A percentile compares a stretch with the other conserved stretches of the same genome.
Conservation (phyloP, 2,113 vertebrate genomes). For the Eira barbara region DNA sequence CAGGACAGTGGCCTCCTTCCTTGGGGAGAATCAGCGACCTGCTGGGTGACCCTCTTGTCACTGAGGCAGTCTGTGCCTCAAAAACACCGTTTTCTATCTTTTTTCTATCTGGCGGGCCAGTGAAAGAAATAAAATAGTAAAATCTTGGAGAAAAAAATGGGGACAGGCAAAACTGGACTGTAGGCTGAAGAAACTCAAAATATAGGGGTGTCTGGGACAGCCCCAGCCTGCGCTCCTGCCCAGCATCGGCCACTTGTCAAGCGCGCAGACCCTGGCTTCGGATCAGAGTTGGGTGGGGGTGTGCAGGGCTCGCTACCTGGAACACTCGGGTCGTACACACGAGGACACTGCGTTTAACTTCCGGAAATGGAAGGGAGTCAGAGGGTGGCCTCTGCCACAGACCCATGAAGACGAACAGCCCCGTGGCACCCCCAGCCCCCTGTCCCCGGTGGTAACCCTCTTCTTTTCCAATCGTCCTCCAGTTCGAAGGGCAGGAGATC, state of each 20-base stretch:
- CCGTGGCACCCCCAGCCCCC: fast-evolving
- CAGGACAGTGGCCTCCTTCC: not conserved
- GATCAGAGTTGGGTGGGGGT: not conserved
- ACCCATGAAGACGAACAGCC: fast-evolving
- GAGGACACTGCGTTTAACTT: too few species aligned
- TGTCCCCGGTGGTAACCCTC: fast-evolving
- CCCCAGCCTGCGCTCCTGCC: not conserved
- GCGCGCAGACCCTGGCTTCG: not conserved
- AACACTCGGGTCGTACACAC: fast-evolving
- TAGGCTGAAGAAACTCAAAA: not conserved
- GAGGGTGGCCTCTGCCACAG: fast-evolving
- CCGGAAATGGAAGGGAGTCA: too few species aligned
- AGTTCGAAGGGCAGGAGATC: constrained; percentile 98
- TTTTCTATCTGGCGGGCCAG: not conserved
- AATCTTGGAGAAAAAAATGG: not conserved
- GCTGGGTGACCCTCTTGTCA: not conserved
- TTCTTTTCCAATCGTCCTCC: not conserved
- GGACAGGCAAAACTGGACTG: not conserved
- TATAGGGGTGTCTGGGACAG: too few species aligned
- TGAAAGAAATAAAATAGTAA: not conserved
- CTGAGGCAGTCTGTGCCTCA: not conserved
- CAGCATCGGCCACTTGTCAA: not conserved
- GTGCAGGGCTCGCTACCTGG: not conserved
- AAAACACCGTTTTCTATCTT: not conserved
- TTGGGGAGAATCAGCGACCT: not conserved